These are phyloP conservation scores for Cerceris rybyensis DNA, from an alignment of 2,888 invertebrate species.

Conservation along the genomic window DNA sequence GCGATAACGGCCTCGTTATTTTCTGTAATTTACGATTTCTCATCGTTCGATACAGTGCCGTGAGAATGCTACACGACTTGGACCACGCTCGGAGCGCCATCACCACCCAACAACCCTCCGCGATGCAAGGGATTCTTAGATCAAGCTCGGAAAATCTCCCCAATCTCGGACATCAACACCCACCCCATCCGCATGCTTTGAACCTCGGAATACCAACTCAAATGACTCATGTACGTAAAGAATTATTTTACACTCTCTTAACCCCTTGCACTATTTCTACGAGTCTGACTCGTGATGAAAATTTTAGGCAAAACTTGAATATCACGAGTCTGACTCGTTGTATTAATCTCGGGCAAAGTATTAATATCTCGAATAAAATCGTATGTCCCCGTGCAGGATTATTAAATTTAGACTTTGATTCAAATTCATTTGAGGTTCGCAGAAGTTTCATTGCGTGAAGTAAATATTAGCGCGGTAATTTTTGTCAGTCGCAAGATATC, in stretches of 20 bases:
- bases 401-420: too few relatives aligned
- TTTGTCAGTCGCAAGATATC: too few relatives aligned
- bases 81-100: constrained; percentile 91
- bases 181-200: constrained; percentile 78
- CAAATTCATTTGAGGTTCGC: too few relatives aligned
- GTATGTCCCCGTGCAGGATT: too few relatives aligned
- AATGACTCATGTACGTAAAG: constrained; percentile 73
- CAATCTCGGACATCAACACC: constrained; percentile 76
- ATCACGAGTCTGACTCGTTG: too few relatives aligned
- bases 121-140: constrained; percentile 74
- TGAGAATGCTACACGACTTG: constrained; percentile 92
- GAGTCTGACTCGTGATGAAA: too few relatives aligned
- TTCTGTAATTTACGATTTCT: constrained; percentile 5
- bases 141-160: constrained; percentile 80
- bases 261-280: neutral
- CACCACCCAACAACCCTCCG: constrained; percentile 78
- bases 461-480: too few relatives aligned
- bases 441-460: too few relatives aligned
- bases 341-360: too few relatives aligned
- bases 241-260: neutral
- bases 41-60: constrained; percentile 50
- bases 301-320: too few relatives aligned
- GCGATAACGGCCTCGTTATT: neutral
- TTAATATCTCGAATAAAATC: too few relatives aligned
- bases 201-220: constrained; percentile 78